A percentile compares a stretch with the other conserved stretches of the same genome.
Evolutionary conservation across 2,113 vertebrate genomes (phyloP).

Genomic region (Corvus cornix): DNA sequence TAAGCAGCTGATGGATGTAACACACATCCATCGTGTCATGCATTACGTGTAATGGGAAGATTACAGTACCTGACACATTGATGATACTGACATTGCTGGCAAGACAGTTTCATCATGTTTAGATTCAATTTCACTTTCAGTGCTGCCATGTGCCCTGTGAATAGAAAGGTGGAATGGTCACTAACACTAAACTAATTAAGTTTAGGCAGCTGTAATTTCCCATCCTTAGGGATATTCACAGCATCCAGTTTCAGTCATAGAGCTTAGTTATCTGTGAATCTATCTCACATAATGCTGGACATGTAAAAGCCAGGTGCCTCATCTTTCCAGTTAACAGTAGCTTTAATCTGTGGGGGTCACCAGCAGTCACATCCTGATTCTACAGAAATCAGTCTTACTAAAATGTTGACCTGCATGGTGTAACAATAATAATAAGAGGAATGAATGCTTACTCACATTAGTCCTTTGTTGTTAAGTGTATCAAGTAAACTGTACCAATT

Average conservation of each 20-base stretch:
- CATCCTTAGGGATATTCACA: not conserved
- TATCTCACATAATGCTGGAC: not conserved
- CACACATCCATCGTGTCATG: not conserved
- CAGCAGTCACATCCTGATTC: not conserved
- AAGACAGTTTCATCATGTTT: not conserved
- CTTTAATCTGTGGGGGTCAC: not conserved
- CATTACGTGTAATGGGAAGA: not conserved
- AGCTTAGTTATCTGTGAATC: not conserved
- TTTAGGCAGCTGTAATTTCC: not conserved
- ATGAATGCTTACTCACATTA: not conserved
- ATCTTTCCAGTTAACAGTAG: not conserved
- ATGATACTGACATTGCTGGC: not conserved
- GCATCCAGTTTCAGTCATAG: not conserved
- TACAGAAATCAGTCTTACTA: not conserved
- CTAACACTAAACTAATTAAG: not conserved
- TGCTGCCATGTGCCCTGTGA: not conserved
- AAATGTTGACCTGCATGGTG: not conserved
- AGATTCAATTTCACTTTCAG: not conserved
- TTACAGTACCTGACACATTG: not conserved
- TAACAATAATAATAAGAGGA: not conserved
- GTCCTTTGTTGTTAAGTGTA: not conserved
- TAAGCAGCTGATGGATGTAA: not conserved
- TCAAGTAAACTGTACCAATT: not conserved
- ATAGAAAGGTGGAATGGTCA: not conserved
- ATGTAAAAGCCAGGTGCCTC: not conserved